phyloP scores from a whole-genome alignment of 2,888 invertebrate species.

The Drosophila subsilvestris region DNA sequence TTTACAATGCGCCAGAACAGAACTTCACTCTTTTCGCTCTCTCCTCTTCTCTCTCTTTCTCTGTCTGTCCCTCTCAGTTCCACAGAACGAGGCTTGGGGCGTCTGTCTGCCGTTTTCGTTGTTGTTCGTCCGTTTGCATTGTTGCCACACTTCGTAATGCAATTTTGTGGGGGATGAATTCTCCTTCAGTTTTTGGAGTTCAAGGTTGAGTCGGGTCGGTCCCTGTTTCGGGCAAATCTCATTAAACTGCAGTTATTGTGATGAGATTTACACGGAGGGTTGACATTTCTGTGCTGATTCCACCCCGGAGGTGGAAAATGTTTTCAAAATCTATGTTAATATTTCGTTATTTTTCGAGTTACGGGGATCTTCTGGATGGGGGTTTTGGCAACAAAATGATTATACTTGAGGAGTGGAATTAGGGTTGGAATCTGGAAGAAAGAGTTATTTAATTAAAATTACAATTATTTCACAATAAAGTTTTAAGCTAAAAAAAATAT shows the following conservation, averaged over 20 bases:
- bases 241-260: conserved; percentile 70
- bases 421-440: too few species aligned
- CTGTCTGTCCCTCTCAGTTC: neutral
- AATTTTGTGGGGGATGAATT: conserved; percentile 64
- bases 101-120: conserved; percentile 1
- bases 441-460: too few species aligned
- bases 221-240: conserved; percentile 50
- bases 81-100: neutral
- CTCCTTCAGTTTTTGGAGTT: conserved; percentile 41
- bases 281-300: neutral
- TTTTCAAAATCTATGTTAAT: too few species aligned
- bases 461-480: too few species aligned
- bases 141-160: conserved; percentile 69
- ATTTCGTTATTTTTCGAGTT: neutral
- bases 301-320: neutral
- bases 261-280: conserved; percentile 16
- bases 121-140: conserved; percentile 37
- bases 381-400: too few species aligned
- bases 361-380: too few species aligned
- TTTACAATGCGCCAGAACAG: conserved; percentile 52
- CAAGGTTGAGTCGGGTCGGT: conserved; percentile 61
- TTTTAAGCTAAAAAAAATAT: too few species aligned
- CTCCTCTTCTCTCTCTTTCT: neutral
- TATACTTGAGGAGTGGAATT: too few species aligned
- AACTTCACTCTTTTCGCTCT: neutral